Evolutionary conservation across 1,140 invertebrate genomes (phyloP).

Genomic region (Rhopalosiphum padi): DNA sequence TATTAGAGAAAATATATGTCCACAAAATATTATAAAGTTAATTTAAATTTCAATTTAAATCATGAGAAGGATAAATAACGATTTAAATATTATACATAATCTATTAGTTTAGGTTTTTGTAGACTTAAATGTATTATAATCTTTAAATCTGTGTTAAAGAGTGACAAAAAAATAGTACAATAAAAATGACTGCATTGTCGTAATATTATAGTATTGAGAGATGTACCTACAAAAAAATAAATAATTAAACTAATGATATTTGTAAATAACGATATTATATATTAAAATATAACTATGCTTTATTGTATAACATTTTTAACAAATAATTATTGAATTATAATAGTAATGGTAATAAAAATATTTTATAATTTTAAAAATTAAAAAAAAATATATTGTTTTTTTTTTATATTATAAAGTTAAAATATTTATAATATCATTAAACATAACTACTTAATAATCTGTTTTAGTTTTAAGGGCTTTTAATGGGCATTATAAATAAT

Average conservation of each 20-base stretch:
- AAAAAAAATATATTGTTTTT: neutral
- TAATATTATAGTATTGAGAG: neutral
- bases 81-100: neutral
- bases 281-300: neutral
- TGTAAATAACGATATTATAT: too few relatives aligned
- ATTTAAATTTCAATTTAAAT: neutral
- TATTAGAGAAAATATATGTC: neutral
- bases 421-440: neutral
- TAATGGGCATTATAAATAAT: too few relatives aligned
- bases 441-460: too few relatives aligned
- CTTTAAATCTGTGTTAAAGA: neutral
- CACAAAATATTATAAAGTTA: neutral
- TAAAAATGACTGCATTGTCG: neutral
- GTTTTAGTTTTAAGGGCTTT: too few relatives aligned
- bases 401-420: neutral
- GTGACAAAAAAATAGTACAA: neutral
- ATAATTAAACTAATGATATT: neutral
- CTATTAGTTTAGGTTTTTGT: neutral
- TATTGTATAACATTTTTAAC: neutral
- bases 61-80: neutral
- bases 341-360: neutral
- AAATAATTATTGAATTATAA: neutral
- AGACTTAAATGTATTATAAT: too few relatives aligned
- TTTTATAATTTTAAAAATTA: neutral
- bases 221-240: neutral